Conservation (phyloP, 2,113 vertebrate genomes). For the Haemorhous mexicanus region DNA sequence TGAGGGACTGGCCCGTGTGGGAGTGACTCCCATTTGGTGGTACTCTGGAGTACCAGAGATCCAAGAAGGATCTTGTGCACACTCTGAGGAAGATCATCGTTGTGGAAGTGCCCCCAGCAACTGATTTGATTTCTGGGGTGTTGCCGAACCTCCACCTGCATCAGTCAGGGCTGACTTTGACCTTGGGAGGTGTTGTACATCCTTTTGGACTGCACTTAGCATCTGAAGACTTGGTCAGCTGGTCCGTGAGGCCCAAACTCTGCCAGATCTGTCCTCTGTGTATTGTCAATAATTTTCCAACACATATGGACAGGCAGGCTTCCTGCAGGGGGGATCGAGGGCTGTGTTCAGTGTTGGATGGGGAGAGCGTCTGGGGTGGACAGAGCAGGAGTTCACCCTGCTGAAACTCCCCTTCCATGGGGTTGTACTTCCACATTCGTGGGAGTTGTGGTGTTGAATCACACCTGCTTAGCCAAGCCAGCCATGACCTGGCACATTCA, state of each 20-base stretch:
- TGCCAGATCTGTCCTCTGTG: neutral
- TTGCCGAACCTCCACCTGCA: neutral
- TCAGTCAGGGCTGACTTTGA: neutral
- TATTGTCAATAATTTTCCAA: neutral
- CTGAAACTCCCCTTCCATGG: accelerated
- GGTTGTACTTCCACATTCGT: neutral
- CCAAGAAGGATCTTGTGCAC: neutral
- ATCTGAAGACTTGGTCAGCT: neutral
- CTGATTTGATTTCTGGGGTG: neutral
- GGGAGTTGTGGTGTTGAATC: neutral
- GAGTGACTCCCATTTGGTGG: neutral
- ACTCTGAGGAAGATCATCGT: neutral
- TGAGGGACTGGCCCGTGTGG: neutral
- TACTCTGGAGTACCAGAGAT: neutral
- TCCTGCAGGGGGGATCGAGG: accelerated
- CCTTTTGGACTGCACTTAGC: neutral
- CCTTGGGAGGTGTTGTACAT: neutral
- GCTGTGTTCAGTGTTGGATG: neutral
- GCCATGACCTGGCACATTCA: neutral
- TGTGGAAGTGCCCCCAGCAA: neutral
- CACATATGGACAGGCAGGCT: accelerated
- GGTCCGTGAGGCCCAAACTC: accelerated
- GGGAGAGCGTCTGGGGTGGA: accelerated
- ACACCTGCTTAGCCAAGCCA: neutral
- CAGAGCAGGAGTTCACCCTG: neutral